These are phyloP conservation scores for Bujurquina vittata DNA, from an alignment of 2,113 vertebrate genomes.

Conservation along the genomic window DNA sequence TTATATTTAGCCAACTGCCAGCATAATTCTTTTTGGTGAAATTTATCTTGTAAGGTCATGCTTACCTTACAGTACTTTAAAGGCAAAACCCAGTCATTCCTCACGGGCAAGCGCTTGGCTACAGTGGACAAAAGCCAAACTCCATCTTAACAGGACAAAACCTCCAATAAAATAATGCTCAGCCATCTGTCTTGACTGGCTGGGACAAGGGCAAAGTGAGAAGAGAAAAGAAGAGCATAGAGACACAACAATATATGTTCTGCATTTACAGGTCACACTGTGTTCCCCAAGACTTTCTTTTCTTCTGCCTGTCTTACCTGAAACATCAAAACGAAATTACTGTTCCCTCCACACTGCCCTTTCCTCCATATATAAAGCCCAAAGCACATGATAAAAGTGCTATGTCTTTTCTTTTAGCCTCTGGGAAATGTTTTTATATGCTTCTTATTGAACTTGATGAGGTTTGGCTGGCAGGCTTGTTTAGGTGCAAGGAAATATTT, in stretches of 20 bases:
- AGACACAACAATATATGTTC: not conserved
- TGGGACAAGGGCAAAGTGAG: not conserved
- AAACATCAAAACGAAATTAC: constrained; percentile 1
- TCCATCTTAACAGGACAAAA: not conserved
- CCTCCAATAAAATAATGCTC: not conserved
- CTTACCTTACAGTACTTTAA: not conserved
- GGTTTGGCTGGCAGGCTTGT: constrained; percentile 31
- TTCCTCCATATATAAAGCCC: constrained; percentile 16
- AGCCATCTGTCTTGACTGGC: not conserved
- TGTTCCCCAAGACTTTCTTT: constrained; percentile 1
- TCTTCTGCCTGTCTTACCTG: not conserved
- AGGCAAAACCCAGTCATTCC: not conserved
- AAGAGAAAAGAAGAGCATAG: not conserved
- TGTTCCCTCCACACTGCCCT: constrained; percentile 2
- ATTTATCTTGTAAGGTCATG: not conserved
- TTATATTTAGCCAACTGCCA: not conserved
- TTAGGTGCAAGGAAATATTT: constrained; percentile 19
- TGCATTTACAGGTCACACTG: not conserved
- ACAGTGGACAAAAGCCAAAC: not conserved
- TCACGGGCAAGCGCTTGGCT: not conserved
- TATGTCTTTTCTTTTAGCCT: constrained; percentile 19
- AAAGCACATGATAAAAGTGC: constrained; percentile 38
- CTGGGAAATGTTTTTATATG: constrained; percentile 31
- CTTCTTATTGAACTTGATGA: constrained; percentile 32
- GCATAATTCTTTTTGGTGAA: not conserved